Base-by-base conservation (phyloP, 2,888 invertebrate species). In the Nomada fabriciana region DNA sequence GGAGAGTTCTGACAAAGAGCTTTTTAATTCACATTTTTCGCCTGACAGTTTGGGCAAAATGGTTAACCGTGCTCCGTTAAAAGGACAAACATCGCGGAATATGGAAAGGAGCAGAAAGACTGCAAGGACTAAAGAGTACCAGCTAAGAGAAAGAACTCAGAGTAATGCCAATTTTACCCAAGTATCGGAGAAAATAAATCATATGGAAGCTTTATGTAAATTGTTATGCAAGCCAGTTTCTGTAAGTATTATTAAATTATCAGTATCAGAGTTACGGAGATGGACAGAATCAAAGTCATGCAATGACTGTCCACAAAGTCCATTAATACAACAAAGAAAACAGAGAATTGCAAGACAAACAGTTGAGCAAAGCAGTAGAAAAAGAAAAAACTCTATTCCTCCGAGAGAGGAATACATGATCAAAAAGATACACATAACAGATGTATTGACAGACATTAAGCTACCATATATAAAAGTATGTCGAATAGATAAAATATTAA, bases 141-240 rank as follows among this genome's bases (percentile, higher is more conserved):
- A 15, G 25, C 2, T 36, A 57, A 47, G 18, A 43, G 55, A 36
- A 1, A 59, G 7, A 36, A 5, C 2, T 11, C 10, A 10, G 57
- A 4, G 18, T 3, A n/a, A 0, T 15, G 0, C 11, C 18, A 25
- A 42, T 9, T 23, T 2, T 2, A 13, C 0, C 29, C 1, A 55
- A 7, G 52, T 25, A 13, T 13, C 11, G 50, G 20, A 23, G 18
- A n/a, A 13, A 29, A 18, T 18, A 18, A 57, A 13, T 50, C 10
- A 1, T 29, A 9, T 57, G 36, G 9, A 61, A 2, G 3, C 0
- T n/a, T 10, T 25, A 18, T 7, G 10, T 13, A 23, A 42, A 60
- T 23, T 50, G 13, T 2, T 79, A 1, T 81, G 81, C 15, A 85
- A 76, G 53, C 69, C 76, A 47, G 20, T 85, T n/a, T 70, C 47